Percentiles rank a stretch among this genome's conserved stretches.
phyloP scores from a whole-genome alignment of 2,797 vertebrate genomes.

The Poeciliopsis gracilis region DNA sequence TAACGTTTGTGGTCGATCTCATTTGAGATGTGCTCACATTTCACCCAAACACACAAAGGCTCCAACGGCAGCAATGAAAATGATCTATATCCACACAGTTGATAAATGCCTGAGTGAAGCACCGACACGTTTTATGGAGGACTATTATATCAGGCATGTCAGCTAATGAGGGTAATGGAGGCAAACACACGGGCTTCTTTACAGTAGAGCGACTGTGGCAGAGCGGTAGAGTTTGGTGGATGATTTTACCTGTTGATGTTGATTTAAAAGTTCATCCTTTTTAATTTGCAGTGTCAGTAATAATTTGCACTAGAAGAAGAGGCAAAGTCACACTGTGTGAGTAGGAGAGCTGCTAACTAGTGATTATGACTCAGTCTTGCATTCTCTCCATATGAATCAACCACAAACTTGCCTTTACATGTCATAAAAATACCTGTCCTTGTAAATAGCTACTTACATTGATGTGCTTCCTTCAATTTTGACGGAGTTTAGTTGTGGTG shows the following conservation, averaged over 20 bases:
- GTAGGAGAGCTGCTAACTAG: neutral
- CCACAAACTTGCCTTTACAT: neutral
- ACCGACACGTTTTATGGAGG: neutral
- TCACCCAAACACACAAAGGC: conserved; percentile 5
- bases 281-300: neutral
- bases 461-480: neutral
- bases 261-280: neutral
- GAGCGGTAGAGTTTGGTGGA: neutral
- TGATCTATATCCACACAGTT: conserved; percentile 1
- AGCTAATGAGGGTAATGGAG: neutral
- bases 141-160: neutral
- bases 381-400: neutral
- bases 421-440: neutral
- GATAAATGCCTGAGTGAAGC: conserved; percentile 5
- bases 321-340: neutral
- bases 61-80: neutral
- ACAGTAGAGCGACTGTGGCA: neutral
- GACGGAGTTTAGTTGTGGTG: neutral
- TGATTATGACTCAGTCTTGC: neutral
- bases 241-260: neutral
- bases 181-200: neutral
- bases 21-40: conserved; percentile 13
- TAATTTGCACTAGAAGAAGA: neutral
- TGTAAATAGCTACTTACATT: neutral
- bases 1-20: conserved; percentile 5